These are phyloP conservation scores for Cylindroiulus punctatus DNA, from an alignment of 2,888 invertebrate species.

Conservation along the genomic window DNA sequence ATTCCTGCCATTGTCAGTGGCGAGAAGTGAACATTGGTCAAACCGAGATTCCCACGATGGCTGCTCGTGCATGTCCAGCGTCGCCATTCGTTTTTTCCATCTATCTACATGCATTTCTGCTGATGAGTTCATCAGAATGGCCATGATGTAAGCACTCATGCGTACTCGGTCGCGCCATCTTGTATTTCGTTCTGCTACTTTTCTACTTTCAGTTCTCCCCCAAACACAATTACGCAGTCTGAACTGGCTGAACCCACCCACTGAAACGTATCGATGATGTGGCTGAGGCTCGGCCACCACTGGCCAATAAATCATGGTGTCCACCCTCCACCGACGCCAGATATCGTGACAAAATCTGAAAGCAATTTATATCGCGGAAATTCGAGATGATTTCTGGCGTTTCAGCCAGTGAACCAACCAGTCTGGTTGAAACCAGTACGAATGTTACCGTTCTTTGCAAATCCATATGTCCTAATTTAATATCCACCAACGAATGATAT, in stretches of 20 bases:
- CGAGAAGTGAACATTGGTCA: slow-evolving; percentile 22
- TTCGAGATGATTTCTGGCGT: background rate
- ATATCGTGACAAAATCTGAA: slow-evolving; percentile 38
- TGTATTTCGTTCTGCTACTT: background rate
- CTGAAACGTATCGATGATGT: slow-evolving; percentile 31
- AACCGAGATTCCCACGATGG: slow-evolving; percentile 50
- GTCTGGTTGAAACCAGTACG: background rate
- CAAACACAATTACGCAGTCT: background rate
- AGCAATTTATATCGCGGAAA: background rate
- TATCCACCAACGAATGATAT: too few species aligned
- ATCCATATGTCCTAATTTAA: too few species aligned
- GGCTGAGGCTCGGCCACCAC: background rate
- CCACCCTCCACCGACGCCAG: background rate
- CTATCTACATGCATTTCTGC: background rate
- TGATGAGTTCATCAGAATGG: slow-evolving; percentile 21
- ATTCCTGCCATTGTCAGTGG: slow-evolving; percentile 40
- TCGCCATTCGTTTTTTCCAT: slow-evolving; percentile 27
- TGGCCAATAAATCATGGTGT: background rate
- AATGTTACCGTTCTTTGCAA: too few species aligned
- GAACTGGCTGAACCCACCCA: slow-evolving; percentile 5
- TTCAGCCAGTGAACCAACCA: background rate
- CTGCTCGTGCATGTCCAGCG: slow-evolving; percentile 1
- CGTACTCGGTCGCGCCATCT: background rate
- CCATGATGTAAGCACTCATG: background rate
- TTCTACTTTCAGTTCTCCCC: too few species aligned